Percentiles rank a stretch among this genome's conserved stretches.
phyloP scores from a whole-genome alignment of 2,113 vertebrate genomes.

The Meriones unguiculatus region DNA sequence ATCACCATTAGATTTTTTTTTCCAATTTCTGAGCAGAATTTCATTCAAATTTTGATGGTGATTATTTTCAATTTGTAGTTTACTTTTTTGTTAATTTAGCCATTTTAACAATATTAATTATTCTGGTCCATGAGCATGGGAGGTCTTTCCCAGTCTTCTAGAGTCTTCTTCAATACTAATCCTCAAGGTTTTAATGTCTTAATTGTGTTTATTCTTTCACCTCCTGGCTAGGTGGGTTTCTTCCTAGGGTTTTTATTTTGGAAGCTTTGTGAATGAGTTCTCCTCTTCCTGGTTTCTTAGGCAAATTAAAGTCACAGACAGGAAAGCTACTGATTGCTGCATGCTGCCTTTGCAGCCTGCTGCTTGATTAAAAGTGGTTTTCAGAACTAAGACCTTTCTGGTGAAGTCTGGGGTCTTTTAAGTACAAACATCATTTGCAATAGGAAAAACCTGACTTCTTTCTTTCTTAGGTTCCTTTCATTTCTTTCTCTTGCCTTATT shows the following conservation, averaged over 20 bases:
- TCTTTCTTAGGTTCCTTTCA: background rate
- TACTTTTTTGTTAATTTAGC: background rate
- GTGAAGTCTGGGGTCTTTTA: background rate
- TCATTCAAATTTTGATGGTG: background rate
- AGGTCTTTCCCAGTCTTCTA: background rate
- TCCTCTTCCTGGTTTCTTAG: background rate
- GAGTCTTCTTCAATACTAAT: background rate
- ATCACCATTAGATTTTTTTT: background rate
- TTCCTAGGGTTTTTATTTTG: background rate
- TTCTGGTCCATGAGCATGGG: background rate
- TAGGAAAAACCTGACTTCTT: background rate
- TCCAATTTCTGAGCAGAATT: background rate
- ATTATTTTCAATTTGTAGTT: background rate
- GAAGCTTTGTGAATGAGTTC: background rate
- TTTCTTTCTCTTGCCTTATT: background rate
- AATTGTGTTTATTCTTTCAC: background rate
- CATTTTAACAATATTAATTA: background rate
- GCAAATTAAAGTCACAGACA: background rate
- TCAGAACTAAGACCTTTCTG: background rate
- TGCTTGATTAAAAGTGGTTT: background rate
- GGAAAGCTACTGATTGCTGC: background rate
- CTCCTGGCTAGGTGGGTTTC: background rate
- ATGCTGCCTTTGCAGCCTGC: background rate
- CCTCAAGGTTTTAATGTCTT: background rate
- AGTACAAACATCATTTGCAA: background rate